Evolutionary conservation across 2,797 vertebrate genomes (phyloP).

Genomic region (Vultur gryphus): DNA sequence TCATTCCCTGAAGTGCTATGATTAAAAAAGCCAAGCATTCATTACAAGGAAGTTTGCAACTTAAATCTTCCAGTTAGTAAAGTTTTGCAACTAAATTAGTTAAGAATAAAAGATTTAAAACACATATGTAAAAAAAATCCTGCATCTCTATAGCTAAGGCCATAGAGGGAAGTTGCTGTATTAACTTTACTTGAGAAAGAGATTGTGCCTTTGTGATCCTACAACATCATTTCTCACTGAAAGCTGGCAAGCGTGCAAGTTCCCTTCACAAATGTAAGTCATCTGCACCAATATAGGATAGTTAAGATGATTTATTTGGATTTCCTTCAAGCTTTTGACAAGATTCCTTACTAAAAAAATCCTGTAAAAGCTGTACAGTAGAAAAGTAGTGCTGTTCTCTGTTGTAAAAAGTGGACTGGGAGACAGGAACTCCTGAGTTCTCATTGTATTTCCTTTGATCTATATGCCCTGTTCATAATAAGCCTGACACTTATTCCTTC

Average conservation of each 20-base stretch:
- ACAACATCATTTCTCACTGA: background rate
- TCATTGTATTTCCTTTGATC: slow-evolving; percentile 44
- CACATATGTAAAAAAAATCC: background rate
- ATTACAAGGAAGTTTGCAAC: background rate
- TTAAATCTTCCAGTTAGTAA: background rate
- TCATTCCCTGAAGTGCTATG: background rate
- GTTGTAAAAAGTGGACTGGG: background rate
- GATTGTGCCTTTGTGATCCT: background rate
- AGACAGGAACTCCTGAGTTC: slow-evolving; percentile 18
- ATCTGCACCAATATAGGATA: background rate
- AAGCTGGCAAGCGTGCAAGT: background rate
- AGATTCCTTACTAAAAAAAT: background rate
- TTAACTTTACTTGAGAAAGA: background rate
- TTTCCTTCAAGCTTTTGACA: slow-evolving; percentile 31
- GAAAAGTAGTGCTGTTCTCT: background rate
- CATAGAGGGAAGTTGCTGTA: background rate
- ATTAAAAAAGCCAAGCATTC: background rate
- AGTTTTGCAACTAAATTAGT: background rate
- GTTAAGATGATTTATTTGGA: slow-evolving; percentile 19
- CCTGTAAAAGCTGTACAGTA: background rate
- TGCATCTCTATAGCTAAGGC: background rate
- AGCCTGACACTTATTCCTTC: slow-evolving; percentile 34
- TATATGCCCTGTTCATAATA: slow-evolving; percentile 2
- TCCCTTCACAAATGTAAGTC: background rate
- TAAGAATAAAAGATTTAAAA: background rate